Percentiles rank a stretch among this genome's conserved stretches.
Conservation (phyloP, 2,888 invertebrate genomes). For the Melanchra persicariae region DNA sequence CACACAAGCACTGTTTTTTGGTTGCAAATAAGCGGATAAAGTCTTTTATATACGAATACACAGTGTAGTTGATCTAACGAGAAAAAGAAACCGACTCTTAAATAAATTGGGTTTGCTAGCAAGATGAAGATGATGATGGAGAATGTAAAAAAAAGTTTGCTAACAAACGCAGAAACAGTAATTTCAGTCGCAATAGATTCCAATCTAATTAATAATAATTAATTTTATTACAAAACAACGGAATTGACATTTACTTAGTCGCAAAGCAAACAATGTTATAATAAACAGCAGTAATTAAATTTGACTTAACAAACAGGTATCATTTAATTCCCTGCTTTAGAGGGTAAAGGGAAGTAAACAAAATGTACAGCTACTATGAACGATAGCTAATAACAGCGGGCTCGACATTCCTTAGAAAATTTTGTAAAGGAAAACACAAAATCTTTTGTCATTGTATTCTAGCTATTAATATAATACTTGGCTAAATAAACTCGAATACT, state of each 20-base stretch:
- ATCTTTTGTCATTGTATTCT: slow-evolving; percentile 72
- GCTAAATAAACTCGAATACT: slow-evolving; percentile 78
- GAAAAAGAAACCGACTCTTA: too few relatives aligned
- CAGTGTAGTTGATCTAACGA: too few relatives aligned
- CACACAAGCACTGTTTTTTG: neutral
- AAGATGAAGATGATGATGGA: too few relatives aligned
- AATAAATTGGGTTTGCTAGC: neutral
- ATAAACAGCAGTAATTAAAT: slow-evolving; percentile 60
- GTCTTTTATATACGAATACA: too few relatives aligned
- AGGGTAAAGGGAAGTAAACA: slow-evolving; percentile 39
- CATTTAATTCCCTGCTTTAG: slow-evolving; percentile 54
- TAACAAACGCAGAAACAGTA: neutral
- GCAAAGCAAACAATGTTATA: slow-evolving; percentile 59
- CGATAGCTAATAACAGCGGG: slow-evolving; percentile 40
- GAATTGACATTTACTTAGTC: slow-evolving; percentile 33
- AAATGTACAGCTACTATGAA: slow-evolving; percentile 39
- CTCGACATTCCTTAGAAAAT: slow-evolving; percentile 53
- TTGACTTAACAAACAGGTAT: slow-evolving; percentile 57
- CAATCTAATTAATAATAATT: neutral
- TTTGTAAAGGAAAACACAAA: slow-evolving; percentile 66
- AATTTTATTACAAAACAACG: slow-evolving; percentile 37
- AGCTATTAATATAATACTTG: slow-evolving; percentile 72
- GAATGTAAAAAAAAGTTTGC: neutral
- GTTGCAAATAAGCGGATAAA: neutral
- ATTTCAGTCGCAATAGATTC: neutral